Conservation (phyloP, 2,888 invertebrate species). For the Hybos culiciformis region DNA sequence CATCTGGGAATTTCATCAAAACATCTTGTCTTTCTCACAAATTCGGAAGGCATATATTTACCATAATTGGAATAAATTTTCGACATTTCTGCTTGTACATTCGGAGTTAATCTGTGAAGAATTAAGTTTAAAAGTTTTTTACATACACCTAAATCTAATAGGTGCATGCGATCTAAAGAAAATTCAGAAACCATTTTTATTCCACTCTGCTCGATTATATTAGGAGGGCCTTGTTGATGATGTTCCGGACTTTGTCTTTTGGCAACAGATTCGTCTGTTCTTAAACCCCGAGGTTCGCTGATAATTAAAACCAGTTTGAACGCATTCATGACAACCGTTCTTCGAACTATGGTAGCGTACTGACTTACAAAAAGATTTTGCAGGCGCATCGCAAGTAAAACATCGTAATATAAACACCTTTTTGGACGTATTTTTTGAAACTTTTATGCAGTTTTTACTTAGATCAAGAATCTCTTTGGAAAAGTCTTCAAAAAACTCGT, state of each 20-base stretch:
- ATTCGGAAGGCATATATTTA: neutral
- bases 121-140: neutral
- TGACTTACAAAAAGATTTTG: conserved; percentile 2
- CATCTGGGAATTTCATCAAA: conserved; percentile 2
- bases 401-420: neutral
- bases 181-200: neutral
- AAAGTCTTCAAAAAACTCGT: conserved; percentile 1
- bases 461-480: neutral
- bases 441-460: neutral
- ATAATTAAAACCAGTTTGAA: neutral
- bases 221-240: neutral
- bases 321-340: conserved; percentile 3
- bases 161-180: neutral
- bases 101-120: neutral
- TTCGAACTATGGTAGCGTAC: neutral
- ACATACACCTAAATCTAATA: neutral
- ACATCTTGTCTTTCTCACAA: neutral
- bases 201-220: neutral
- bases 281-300: neutral
- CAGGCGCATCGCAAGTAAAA: conserved; percentile 1
- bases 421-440: neutral
- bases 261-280: neutral
- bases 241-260: neutral
- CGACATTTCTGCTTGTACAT: neutral
- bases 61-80: neutral